Evolutionary conservation across 2,888 invertebrate genomes (phyloP), one percentile per base, ranked within the genome.

Genomic region (Eupeodes luniger): DNA sequence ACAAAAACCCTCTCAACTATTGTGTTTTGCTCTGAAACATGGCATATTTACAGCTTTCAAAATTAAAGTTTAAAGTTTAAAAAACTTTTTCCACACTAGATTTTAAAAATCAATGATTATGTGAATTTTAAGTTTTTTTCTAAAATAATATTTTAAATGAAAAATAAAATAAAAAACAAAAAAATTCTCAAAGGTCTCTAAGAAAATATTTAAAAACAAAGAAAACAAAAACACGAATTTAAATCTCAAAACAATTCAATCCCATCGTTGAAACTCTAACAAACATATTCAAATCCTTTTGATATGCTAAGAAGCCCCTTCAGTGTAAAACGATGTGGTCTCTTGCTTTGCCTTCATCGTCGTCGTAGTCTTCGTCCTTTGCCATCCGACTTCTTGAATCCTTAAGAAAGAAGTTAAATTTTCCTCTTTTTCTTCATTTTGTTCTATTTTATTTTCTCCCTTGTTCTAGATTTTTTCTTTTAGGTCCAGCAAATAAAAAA

Each of bases 221-320:
- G 19, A 19, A 0, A 19, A 19, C n/a, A 19, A 19, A 19, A 19
- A 19, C 19, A 19, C 19, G 19, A 19, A 19, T 19, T 19, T 19
- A 19, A 19, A 19, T 19, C 75, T 66, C 76, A 72, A 81, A 70
- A 64, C 40, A 72, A 80, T 62, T 72, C 72, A 72, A 62, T 55
- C 62, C 70, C 34, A n/a, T 53, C 36, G 51, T 49, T 14, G 47
- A 49, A 66, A 66, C 69, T 27, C 2, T 36, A 36, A 76, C 80
- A 84, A 85, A 85, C 81, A 81, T 85, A 85, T 85, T 85, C 81
- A 85, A 85, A 81, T 85, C 81, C 85, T 76, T 85, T 85, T 85
- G 85, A 81, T 85, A 85, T 85, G 85, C 81, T 70, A 85, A 85
- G 76, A 55, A 79, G 12, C 4, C 16, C 62, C 80, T 36, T 69